phyloP scores from a whole-genome alignment of 2,113 vertebrate species.

The Pelodiscus sinensis region DNA sequence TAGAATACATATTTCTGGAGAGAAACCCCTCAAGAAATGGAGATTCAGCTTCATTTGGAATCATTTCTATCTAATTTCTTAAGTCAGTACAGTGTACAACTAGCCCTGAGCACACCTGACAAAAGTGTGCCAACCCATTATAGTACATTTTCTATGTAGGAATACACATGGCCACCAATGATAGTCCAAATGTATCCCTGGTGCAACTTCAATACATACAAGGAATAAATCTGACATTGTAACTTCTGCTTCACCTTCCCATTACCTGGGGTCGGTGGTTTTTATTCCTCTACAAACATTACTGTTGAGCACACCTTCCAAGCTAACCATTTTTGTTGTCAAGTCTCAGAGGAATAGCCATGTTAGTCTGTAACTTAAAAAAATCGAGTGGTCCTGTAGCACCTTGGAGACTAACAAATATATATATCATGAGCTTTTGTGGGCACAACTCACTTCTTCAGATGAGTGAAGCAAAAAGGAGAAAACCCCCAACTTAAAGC shows the following conservation, averaged over 20 bases:
- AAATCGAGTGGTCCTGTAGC: too few species aligned
- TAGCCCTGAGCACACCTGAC: neutral
- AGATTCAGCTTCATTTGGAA: neutral
- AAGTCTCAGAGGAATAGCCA: too few species aligned
- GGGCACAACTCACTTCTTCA: too few species aligned
- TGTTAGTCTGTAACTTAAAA: too few species aligned
- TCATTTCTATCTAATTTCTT: neutral
- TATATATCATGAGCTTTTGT: too few species aligned
- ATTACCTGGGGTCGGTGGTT: neutral
- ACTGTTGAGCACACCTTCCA: neutral
- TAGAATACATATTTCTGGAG: neutral
- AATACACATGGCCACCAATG: neutral
- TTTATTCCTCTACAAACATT: neutral
- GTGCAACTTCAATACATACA: neutral
- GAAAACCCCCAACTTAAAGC: too few species aligned
- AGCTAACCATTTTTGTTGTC: neutral
- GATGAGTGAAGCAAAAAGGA: too few species aligned
- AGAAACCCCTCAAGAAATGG: neutral
- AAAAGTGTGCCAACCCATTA: neutral
- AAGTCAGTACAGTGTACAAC: neutral
- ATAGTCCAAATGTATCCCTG: neutral
- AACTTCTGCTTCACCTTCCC: neutral
- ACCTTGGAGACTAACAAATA: too few species aligned
- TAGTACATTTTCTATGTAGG: fast-evolving
- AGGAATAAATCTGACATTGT: neutral